These are phyloP conservation scores for Synergus laeviventris DNA, from an alignment of 2,888 invertebrate genomes.

Conservation along the genomic window DNA sequence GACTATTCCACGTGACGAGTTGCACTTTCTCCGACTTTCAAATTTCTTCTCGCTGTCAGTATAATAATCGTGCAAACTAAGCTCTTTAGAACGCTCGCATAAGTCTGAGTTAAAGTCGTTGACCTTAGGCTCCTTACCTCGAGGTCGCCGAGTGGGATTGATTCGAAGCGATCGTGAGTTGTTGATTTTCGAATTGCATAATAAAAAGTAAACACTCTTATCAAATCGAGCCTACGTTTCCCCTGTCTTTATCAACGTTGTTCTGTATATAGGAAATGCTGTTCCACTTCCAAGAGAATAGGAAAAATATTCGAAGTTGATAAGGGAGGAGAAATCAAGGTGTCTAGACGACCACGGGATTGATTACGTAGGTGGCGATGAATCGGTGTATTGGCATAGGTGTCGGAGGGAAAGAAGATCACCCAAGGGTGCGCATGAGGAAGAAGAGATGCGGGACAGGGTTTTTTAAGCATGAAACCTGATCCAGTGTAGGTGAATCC, in stretches of 20 bases:
- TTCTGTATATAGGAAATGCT: neutral
- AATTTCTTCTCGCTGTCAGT: slow-evolving; percentile 63
- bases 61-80: slow-evolving; percentile 34
- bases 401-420: slow-evolving; percentile 24
- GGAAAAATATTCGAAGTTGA: too few relatives aligned
- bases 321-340: neutral
- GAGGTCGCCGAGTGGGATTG: slow-evolving; percentile 27
- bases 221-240: neutral
- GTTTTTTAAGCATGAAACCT: slow-evolving; percentile 15
- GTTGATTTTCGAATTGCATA: slow-evolving; percentile 19
- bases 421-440: slow-evolving; percentile 20
- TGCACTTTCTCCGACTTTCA: slow-evolving; percentile 73
- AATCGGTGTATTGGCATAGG: slow-evolving; percentile 11
- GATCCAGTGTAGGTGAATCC: slow-evolving; percentile 39
- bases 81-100: slow-evolving; percentile 16
- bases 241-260: neutral
- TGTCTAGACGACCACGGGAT: slow-evolving; percentile 18
- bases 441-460: slow-evolving; percentile 24
- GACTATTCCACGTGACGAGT: slow-evolving; percentile 47
- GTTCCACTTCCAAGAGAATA: neutral
- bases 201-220: neutral
- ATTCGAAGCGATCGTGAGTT: slow-evolving; percentile 10
- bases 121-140: slow-evolving; percentile 37
- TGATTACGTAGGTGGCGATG: slow-evolving; percentile 7
- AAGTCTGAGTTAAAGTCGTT: slow-evolving; percentile 38